Evolutionary conservation across 2,888 invertebrate genomes (phyloP).

Genomic region (Cephus pygmeus): DNA sequence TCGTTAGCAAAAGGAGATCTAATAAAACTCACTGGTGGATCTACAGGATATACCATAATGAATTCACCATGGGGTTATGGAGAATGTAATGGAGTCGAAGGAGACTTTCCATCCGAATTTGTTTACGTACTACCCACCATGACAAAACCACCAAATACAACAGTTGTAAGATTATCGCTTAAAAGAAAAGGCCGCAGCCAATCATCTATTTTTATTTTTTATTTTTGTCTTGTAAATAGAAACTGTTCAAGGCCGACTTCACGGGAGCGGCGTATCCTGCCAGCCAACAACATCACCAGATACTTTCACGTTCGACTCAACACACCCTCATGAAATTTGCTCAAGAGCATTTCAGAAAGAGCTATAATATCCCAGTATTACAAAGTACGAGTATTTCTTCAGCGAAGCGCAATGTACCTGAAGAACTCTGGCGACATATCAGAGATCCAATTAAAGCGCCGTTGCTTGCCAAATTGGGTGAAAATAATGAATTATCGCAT

Average conservation of each 20-base stretch:
- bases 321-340: conserved; percentile 88
- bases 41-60: conserved; percentile 80
- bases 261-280: conserved; percentile 33
- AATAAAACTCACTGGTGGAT: conserved; percentile 80
- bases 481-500: conserved; percentile 77
- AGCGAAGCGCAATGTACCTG: conserved; percentile 73
- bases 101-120: conserved; percentile 87
- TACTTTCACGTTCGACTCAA: conserved; percentile 75
- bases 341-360: conserved; percentile 81
- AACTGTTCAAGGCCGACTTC: conserved; percentile 61
- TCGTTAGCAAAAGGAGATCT: conserved; percentile 82
- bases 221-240: conserved; percentile 40
- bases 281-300: conserved; percentile 33
- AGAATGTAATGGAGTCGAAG: conserved; percentile 76
- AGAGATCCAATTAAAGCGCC: conserved; percentile 87
- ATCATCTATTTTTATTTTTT: neutral
- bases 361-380: conserved; percentile 67
- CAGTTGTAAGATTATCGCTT: conserved; percentile 31
- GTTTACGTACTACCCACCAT: conserved; percentile 89
- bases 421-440: conserved; percentile 85
- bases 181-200: neutral
- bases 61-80: conserved; percentile 80
- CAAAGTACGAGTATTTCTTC: conserved; percentile 75
- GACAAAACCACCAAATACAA: conserved; percentile 73
- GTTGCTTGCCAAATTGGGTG: conserved; percentile 79